These are phyloP conservation scores for Pangasius macronema DNA, from an alignment of 2,797 vertebrate species.

Conservation along the genomic window DNA sequence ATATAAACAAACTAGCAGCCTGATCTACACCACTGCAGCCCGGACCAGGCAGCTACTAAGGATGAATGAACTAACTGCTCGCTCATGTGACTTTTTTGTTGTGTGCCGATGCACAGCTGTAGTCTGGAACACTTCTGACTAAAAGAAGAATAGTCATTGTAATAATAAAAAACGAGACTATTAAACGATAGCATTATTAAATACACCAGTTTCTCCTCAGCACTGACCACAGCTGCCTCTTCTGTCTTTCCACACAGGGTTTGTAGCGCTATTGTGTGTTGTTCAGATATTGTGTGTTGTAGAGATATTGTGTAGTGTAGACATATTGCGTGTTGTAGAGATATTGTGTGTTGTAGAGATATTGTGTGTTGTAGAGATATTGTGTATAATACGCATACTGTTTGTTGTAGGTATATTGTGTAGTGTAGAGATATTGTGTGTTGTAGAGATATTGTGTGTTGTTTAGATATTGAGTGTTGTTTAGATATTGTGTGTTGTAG, in stretches of 20 bases:
- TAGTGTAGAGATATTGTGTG: neutral
- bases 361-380: neutral
- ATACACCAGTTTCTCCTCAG: too few relatives aligned
- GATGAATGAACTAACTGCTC: neutral
- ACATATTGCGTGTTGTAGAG: neutral
- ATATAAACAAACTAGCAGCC: neutral
- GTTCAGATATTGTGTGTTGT: neutral
- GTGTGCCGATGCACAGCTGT: too few relatives aligned
- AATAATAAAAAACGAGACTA: too few relatives aligned
- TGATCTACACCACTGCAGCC: neutral
- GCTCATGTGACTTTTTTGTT: too few relatives aligned
- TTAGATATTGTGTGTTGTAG: neutral
- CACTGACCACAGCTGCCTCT: too few relatives aligned
- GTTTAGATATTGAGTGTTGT: neutral
- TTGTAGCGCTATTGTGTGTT: neutral
- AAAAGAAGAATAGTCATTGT: too few relatives aligned
- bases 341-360: neutral
- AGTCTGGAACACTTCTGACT: too few relatives aligned
- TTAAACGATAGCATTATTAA: too few relatives aligned
- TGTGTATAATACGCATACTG: too few relatives aligned
- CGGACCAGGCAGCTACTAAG: neutral
- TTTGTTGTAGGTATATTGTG: neutral
- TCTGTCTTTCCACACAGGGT: too few relatives aligned
- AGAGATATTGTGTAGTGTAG: neutral
- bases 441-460: neutral